Evolutionary conservation across 2,113 vertebrate genomes (phyloP), one percentile per base, ranked within the genome.

Genomic region (Sinosuthora webbiana): DNA sequence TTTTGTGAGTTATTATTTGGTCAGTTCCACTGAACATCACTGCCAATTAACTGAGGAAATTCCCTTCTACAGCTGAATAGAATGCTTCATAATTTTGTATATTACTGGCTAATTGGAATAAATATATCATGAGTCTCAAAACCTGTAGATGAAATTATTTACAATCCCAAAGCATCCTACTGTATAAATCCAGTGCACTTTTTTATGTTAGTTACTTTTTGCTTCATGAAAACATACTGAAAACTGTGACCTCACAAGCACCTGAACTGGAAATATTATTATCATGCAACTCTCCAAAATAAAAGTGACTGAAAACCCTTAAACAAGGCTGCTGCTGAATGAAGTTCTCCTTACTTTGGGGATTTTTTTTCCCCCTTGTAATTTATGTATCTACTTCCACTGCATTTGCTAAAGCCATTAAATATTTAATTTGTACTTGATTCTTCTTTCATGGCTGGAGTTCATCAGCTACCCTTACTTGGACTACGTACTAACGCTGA

Each of bases 391-490:
- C 70, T 93, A 70, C 55, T 88, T 95, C 55, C 47, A 73, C 31
- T 86, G 49, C 42, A 78, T 95, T 75, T 75, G 24, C 67, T 91
- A 42, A 92, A 87, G 41, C n/a, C 56, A 74, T 95, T 93, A 85
- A 93, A 96, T 80, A 85, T 84, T 95, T 90, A 83, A 91, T 85
- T 89, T 77, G 59, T 55, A 83, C 84, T 93, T 95, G 80, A 90
- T 97, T 95, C 77, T 86, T 87, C 52, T 90, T 87, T 87, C 52
- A 74, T 64, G 41, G 56, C 50, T 93, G 62, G 78, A 91, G 90
- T 88, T 95, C 85, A 97, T 82, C 75, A 89, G 49, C 63, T 88
- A 30, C 53, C 55, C 62, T 80, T 44, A 35, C 75, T 88, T 83
- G 68, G 30, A 94, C 24, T 27, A 65, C 39, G 27, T 70, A 76